Conservation (phyloP, 2,888 invertebrate genomes). For the Balanococcus diminutus region DNA sequence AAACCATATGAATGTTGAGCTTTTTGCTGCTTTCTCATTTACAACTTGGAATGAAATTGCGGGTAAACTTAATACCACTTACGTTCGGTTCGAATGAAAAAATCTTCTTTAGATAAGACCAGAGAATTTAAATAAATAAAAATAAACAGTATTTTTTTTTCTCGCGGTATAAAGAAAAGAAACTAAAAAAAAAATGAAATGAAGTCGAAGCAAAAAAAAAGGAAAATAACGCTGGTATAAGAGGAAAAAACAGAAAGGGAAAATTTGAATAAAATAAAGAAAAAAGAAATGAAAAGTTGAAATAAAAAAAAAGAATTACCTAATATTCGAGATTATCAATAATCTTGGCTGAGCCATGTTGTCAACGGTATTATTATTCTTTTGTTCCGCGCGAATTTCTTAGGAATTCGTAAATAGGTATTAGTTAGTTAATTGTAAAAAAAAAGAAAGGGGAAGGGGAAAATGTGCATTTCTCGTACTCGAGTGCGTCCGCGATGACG, state of each 20-base stretch:
- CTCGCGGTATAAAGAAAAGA: neutral
- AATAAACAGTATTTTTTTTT: neutral
- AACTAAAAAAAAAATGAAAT: neutral
- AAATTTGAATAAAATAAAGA: neutral
- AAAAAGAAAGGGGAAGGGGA: neutral
- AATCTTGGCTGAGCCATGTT: neutral
- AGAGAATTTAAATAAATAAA: neutral
- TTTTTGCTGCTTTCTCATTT: neutral
- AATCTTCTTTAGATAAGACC: neutral
- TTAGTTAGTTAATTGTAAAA: neutral
- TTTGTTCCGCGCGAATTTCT: slow-evolving; percentile 7
- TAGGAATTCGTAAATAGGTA: neutral
- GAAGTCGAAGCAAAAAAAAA: neutral
- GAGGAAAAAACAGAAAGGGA: neutral
- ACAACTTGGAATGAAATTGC: slow-evolving; percentile 1
- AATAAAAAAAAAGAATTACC: neutral
- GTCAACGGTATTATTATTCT: neutral
- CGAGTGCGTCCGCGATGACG: too few relatives aligned
- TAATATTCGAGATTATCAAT: slow-evolving; percentile 21
- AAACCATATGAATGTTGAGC: neutral
- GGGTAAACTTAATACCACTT: neutral
- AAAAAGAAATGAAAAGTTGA: slow-evolving; percentile 2
- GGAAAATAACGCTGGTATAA: neutral
- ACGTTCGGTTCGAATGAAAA: neutral
- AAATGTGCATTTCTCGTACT: neutral